Evolutionary conservation across 1,140 invertebrate species (phyloP).

Genomic region (Thaumetopoea pityocampa): DNA sequence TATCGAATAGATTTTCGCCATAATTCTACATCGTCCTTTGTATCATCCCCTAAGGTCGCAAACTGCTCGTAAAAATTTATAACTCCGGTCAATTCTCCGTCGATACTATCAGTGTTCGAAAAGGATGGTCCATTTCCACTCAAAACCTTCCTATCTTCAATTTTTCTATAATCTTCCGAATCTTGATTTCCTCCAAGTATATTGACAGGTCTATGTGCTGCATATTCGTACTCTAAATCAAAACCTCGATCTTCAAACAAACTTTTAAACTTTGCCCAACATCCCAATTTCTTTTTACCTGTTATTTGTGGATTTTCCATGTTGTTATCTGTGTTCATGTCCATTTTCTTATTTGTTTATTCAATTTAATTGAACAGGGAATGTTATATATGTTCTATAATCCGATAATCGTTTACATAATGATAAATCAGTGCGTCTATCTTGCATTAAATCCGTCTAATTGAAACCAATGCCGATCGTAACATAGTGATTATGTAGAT

Average conservation of each 20-base stretch:
- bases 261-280: slow-evolving; percentile 60
- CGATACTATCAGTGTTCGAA: slow-evolving; percentile 20
- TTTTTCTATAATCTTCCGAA: slow-evolving; percentile 35
- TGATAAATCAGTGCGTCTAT: neutral
- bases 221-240: slow-evolving; percentile 60
- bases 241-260: slow-evolving; percentile 65
- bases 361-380: neutral
- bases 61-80: slow-evolving; percentile 68
- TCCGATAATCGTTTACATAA: slow-evolving; percentile 5
- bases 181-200: slow-evolving; percentile 32
- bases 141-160: slow-evolving; percentile 37
- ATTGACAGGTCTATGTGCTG: slow-evolving; percentile 17
- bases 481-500: slow-evolving; percentile 9
- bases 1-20: slow-evolving; percentile 33
- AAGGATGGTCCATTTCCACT: slow-evolving; percentile 17
- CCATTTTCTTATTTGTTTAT: slow-evolving; percentile 21
- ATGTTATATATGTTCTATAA: neutral
- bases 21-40: slow-evolving; percentile 38
- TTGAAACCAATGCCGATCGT: slow-evolving; percentile 11
- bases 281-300: slow-evolving; percentile 34
- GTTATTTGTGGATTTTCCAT: slow-evolving; percentile 14
- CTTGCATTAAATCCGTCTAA: slow-evolving; percentile 4
- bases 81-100: slow-evolving; percentile 38
- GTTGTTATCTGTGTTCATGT: slow-evolving; percentile 15
- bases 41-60: slow-evolving; percentile 44